Percentiles rank a stretch among this genome's conserved stretches.
Evolutionary conservation across 2,888 invertebrate genomes (phyloP).

Genomic region (Ormyrus nitidulus): DNA sequence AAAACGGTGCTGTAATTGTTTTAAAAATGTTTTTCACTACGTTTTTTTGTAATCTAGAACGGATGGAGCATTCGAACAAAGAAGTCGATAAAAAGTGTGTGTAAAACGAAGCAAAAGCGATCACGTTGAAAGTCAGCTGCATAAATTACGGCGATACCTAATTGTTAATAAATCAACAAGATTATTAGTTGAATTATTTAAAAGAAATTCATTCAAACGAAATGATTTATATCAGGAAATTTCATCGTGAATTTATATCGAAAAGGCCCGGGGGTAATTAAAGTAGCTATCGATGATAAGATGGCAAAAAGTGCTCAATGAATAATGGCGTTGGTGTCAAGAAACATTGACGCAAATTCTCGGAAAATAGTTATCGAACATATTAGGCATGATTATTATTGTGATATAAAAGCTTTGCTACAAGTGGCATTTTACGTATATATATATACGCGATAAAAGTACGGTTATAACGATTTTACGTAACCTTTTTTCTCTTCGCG

Average conservation of each 20-base stretch:
- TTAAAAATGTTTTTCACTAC: too few relatives aligned
- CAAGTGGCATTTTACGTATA: constrained; percentile 15
- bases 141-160: too few relatives aligned
- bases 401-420: constrained; percentile 33
- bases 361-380: constrained; percentile 21
- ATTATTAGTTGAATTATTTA: background rate
- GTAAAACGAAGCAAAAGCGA: too few relatives aligned
- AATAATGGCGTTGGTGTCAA: background rate
- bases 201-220: background rate
- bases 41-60: too few relatives aligned
- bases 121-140: too few relatives aligned
- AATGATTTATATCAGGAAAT: background rate
- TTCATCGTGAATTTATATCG: too few relatives aligned
- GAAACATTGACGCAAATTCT: background rate
- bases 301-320: background rate
- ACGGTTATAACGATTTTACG: constrained; percentile 50
- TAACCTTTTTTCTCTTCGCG: constrained; percentile 42
- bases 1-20: too few relatives aligned
- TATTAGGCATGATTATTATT: constrained; percentile 32
- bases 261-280: background rate
- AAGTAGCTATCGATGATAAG: background rate
- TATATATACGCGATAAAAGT: constrained; percentile 23
- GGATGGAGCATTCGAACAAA: too few relatives aligned
- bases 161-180: too few relatives aligned
- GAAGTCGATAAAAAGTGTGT: too few relatives aligned